phyloP scores from a whole-genome alignment of 2,888 invertebrate species.

The Prosopocoilus inquinatus region DNA sequence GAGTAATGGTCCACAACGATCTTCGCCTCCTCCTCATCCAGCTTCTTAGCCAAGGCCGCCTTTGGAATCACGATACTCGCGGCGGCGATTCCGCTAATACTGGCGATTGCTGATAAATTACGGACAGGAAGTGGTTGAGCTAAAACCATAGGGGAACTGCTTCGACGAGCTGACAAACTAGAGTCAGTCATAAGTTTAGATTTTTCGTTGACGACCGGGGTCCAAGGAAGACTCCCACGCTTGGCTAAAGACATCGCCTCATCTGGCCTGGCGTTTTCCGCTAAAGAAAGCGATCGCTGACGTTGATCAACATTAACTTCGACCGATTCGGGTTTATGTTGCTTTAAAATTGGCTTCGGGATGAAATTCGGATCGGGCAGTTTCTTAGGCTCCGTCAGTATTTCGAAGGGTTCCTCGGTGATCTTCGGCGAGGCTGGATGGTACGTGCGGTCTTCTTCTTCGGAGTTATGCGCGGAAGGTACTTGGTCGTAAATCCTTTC shows the following conservation, averaged over 20 bases:
- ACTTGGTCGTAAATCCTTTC: constrained; percentile 36
- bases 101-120: constrained; percentile 37
- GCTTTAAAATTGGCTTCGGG: constrained; percentile 74
- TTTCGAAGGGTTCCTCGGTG: constrained; percentile 57
- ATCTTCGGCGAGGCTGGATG: constrained; percentile 53
- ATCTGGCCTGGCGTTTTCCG: background rate
- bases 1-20: constrained; percentile 78
- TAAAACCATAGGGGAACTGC: constrained; percentile 18
- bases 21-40: constrained; percentile 63
- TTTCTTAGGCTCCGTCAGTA: constrained; percentile 61
- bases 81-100: constrained; percentile 42
- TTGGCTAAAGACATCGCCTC: background rate
- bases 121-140: constrained; percentile 21
- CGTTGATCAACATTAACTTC: constrained; percentile 31
- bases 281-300: constrained; percentile 34
- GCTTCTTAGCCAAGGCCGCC: constrained; percentile 41
- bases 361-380: constrained; percentile 68
- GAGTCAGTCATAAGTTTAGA: background rate
- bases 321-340: constrained; percentile 44
- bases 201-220: too few relatives aligned
- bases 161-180: constrained; percentile 11
- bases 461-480: constrained; percentile 23
- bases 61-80: constrained; percentile 44
- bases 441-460: constrained; percentile 64
- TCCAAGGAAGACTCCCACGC: background rate